Evolutionary conservation across 1,140 invertebrate genomes (phyloP).

Genomic region (Amphibalanus amphitrite): DNA sequence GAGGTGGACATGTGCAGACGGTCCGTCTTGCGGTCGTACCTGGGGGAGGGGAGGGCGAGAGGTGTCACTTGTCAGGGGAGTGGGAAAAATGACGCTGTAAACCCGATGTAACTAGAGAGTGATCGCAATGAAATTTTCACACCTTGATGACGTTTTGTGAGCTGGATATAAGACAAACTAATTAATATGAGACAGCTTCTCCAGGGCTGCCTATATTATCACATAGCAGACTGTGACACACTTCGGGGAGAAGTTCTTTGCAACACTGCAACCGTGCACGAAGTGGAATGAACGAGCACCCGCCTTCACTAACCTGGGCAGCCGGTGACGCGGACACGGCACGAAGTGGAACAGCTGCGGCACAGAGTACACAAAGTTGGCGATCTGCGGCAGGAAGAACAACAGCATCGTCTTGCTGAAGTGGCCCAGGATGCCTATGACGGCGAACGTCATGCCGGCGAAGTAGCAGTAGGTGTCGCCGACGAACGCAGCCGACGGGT

Average conservation of each 20-base stretch:
- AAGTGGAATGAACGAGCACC: too few species aligned
- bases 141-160: constrained; percentile 10
- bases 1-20: constrained; percentile 58
- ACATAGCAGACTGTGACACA: too few species aligned
- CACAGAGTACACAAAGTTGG: constrained; percentile 91
- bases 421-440: constrained; percentile 93
- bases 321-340: constrained; percentile 87
- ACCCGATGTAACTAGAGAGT: not conserved
- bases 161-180: constrained; percentile 10
- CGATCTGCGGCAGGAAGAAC: constrained; percentile 90
- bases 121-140: constrained; percentile 17
- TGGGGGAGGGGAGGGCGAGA: constrained; percentile 23
- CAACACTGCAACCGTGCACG: too few species aligned
- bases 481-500: constrained; percentile 91
- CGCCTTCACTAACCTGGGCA: constrained; percentile 56
- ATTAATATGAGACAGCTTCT: not conserved
- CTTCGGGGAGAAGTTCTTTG: too few species aligned
- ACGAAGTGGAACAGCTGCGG: constrained; percentile 93
- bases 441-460: constrained; percentile 98
- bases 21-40: constrained; percentile 54
- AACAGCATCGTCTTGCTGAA: constrained; percentile 96
- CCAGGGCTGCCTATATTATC: too few species aligned
- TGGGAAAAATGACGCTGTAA: not conserved
- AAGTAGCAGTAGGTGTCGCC: constrained; percentile 99
- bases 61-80: not conserved